phyloP scores from a whole-genome alignment of 2,113 vertebrate genomes.

The Percina caprodes region DNA sequence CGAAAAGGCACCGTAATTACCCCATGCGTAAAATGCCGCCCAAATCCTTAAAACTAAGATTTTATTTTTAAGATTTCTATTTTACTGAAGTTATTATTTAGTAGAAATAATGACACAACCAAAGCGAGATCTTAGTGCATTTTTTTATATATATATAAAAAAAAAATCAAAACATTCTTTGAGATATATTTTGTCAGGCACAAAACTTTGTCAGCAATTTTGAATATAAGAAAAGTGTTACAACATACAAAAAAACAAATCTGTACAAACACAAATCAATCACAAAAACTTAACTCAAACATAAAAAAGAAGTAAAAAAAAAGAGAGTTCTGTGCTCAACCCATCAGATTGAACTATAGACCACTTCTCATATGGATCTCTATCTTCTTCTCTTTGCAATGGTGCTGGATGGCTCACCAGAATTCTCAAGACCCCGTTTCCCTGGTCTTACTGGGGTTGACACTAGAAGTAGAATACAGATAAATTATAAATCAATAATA shows the following conservation, averaged over 20 bases:
- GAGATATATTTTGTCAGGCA: not conserved
- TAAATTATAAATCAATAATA: not conserved
- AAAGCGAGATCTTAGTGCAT: not conserved
- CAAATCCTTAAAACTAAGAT: not conserved
- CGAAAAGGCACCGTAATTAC: slow-evolving; percentile 4
- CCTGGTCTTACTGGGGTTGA: slow-evolving; percentile 3
- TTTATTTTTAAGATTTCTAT: not conserved
- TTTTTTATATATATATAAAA: not conserved
- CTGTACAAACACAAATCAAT: not conserved
- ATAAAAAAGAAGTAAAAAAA: slow-evolving; percentile 2
- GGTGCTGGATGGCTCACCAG: slow-evolving; percentile 5
- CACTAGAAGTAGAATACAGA: slow-evolving; percentile 51
- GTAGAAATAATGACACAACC: not conserved
- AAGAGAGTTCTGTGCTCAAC: not conserved
- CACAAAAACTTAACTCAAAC: too few species aligned
- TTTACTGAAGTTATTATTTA: not conserved
- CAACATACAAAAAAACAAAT: not conserved
- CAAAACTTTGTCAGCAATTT: not conserved
- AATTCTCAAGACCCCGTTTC: slow-evolving; percentile 40
- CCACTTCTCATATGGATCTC: not conserved
- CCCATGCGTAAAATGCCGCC: slow-evolving; percentile 18
- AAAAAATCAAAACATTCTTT: not conserved
- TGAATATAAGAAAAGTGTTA: not conserved
- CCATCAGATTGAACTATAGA: too few species aligned
- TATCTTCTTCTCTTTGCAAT: slow-evolving; percentile 55